phyloP scores from a whole-genome alignment of 2,113 vertebrate species.

The Nanorana parkeri region DNA sequence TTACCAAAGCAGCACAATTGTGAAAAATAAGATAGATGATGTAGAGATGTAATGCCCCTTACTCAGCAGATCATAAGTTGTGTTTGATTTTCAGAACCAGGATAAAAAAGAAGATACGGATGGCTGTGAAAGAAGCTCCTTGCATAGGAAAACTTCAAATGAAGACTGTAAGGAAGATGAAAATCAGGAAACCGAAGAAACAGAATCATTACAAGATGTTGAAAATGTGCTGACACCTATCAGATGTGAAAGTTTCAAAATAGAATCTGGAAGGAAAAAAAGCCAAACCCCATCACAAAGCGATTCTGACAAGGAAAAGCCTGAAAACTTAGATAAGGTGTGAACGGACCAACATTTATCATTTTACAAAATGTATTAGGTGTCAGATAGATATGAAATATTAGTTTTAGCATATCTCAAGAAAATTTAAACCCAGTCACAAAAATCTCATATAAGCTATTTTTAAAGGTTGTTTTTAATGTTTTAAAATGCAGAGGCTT shows the following conservation, averaged over 20 bases:
- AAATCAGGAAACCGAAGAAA: neutral
- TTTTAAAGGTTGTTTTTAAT: neutral
- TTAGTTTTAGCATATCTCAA: too few relatives aligned
- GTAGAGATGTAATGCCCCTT: neutral
- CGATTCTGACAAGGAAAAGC: conserved; percentile 55
- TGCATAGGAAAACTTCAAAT: conserved; percentile 16
- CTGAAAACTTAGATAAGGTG: conserved; percentile 56
- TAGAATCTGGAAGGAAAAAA: conserved; percentile 56
- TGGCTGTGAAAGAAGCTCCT: conserved; percentile 55
- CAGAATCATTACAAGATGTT: neutral
- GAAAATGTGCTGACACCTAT: conserved; percentile 2
- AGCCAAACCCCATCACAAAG: conserved; percentile 58
- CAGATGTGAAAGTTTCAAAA: conserved; percentile 52
- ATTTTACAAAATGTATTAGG: too few relatives aligned
- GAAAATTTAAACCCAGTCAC: too few relatives aligned
- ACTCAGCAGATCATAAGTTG: neutral
- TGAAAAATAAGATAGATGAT: neutral
- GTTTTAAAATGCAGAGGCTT: too few relatives aligned
- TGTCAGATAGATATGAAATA: too few relatives aligned
- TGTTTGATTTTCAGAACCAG: conserved; percentile 42
- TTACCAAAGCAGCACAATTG: neutral
- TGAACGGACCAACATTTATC: neutral
- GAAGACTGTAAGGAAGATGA: conserved; percentile 58
- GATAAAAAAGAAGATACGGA: conserved; percentile 30
- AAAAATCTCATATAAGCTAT: neutral